Base-by-base conservation (phyloP, 2,888 invertebrate genomes). In the Drosophila aldrichi region DNA sequence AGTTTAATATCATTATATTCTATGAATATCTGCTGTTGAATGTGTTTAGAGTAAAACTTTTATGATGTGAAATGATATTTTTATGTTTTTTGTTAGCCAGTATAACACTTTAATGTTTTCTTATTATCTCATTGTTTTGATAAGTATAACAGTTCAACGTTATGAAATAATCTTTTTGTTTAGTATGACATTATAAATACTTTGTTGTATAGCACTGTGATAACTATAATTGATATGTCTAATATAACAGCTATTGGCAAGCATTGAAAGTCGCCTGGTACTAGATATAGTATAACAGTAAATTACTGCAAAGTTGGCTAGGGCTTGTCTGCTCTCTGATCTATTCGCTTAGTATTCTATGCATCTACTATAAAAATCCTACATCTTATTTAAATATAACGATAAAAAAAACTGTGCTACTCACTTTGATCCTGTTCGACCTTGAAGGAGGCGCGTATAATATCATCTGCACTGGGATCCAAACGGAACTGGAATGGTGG, bases 401-500 rank as follows among this genome's bases (percentile, higher is more conserved):
- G 20, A 22, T 22, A 22, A 22, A 14, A 3, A 32, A 48, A 36
- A 18, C 12, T 44, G 5, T 77, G 41, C 7, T 77, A 94, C 96
- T 95, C 93, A 97, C 97, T 98, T 93, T 97, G 98, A 94, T 98
- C 98, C 94, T 98, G 98, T 93, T 98, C 97, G 60, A 99, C 98
- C 94, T 97, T 98, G 93, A 99, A 98, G 32, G 98, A 98, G 40
- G 98, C 97, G 90, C 97, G 95, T 76, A 98, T 98, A 76, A 98
- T 96, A 92, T 98, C 98, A 92, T 97, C 97, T 5, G 98, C 98
- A 82, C 97, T 97, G 43, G 98, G 97, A 91, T 98, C 98, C 94
- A 98, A 94, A 83, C 97, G 94, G 93, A 99, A 97, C 88, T 97
- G 96, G 95, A 98, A 98, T n/a, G 98, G 98, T 46, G 98, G 98